Percentiles rank a stretch among this genome's conserved stretches.
Evolutionary conservation across 2,113 vertebrate species (phyloP).

Genomic region (Cottus gobio): DNA sequence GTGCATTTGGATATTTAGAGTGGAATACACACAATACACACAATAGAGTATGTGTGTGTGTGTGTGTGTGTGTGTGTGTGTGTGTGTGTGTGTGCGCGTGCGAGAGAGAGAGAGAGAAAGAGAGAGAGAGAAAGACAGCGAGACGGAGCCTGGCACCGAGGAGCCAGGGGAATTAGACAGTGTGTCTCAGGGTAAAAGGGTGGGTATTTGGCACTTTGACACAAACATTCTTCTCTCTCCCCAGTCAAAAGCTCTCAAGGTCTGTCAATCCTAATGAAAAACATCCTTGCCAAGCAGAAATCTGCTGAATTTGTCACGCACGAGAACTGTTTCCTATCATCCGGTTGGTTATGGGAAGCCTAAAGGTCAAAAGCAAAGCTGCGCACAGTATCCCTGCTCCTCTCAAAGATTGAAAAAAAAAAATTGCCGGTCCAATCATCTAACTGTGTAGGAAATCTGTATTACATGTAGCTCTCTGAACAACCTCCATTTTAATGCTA

Average conservation of each 20-base stretch:
- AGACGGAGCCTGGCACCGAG: slow-evolving; percentile 70
- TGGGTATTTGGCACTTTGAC: slow-evolving; percentile 75
- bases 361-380: neutral
- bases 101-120: slow-evolving; percentile 2
- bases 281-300: slow-evolving; percentile 31
- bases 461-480: neutral
- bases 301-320: slow-evolving; percentile 50
- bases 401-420: neutral
- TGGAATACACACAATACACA: too few relatives aligned
- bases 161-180: slow-evolving; percentile 61
- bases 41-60: slow-evolving; percentile 21
- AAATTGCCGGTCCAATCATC: neutral
- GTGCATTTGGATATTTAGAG: slow-evolving; percentile 42
- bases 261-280: slow-evolving; percentile 67
- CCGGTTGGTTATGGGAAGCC: neutral
- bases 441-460: neutral
- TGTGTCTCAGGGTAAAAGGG: slow-evolving; percentile 67
- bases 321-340: neutral
- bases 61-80: slow-evolving; percentile 3
- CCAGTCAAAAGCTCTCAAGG: slow-evolving; percentile 62
- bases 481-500: neutral
- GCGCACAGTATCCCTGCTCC: neutral
- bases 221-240: slow-evolving; percentile 71
- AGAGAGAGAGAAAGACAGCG: slow-evolving; percentile 9
- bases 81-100: slow-evolving; percentile 18